Conservation (phyloP, 2,888 invertebrate genomes). For the Epiblema foenella region DNA sequence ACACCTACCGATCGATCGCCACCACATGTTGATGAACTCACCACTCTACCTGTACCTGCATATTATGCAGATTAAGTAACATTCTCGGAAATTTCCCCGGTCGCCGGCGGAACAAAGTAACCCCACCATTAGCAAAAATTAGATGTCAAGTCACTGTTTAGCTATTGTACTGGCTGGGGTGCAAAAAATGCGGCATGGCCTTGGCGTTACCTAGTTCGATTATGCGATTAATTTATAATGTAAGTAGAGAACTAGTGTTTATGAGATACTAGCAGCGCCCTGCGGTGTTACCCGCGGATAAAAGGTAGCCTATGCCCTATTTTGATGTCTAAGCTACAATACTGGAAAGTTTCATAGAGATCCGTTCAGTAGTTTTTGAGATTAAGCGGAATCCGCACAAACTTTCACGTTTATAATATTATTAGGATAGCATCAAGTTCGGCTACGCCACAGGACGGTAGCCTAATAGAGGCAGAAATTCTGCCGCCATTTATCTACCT, state of each 20-base stretch:
- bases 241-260: background rate
- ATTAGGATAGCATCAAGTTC: too few species aligned
- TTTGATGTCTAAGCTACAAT: too few species aligned
- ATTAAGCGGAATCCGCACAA: too few species aligned
- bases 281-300: too few species aligned
- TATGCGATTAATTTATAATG: background rate
- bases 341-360: too few species aligned
- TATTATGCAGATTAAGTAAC: slow-evolving; percentile 69
- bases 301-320: too few species aligned
- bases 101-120: slow-evolving; percentile 28
- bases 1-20: slow-evolving; percentile 61
- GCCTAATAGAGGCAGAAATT: too few species aligned
- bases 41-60: slow-evolving; percentile 66
- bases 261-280: too few species aligned
- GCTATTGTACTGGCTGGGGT: slow-evolving; percentile 16
- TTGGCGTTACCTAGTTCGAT: slow-evolving; percentile 32
- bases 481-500: too few species aligned
- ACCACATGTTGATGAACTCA: slow-evolving; percentile 71
- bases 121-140: slow-evolving; percentile 37
- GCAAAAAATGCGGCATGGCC: slow-evolving; percentile 34
- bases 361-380: too few species aligned
- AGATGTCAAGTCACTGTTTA: slow-evolving; percentile 24
- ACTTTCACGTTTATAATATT: too few species aligned
- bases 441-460: background rate
- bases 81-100: slow-evolving; percentile 52